Conservation (phyloP, 2,888 invertebrate species). For the Clunio marinus region DNA sequence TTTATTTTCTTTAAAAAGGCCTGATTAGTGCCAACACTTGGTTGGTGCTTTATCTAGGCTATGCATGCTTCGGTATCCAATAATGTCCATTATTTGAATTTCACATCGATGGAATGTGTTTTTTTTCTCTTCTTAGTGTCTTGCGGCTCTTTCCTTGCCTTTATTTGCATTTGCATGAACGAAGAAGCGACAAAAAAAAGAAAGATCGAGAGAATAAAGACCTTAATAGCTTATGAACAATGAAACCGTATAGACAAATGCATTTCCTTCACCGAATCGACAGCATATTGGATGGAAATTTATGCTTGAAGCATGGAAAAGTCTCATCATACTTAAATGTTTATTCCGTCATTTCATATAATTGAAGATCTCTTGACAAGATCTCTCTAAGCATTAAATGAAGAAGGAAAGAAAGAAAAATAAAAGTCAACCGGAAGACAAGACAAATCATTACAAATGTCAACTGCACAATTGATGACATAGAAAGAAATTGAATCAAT, state of each 20-base stretch:
- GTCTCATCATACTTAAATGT: no score
- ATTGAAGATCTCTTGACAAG: no score
- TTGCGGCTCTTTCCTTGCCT: background rate
- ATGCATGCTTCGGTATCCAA: conserved; percentile 3
- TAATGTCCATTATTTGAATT: conserved; percentile 28
- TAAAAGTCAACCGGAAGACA: background rate
- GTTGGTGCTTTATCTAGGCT: background rate
- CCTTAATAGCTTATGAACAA: background rate
- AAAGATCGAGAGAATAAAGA: background rate
- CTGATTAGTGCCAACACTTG: conserved; percentile 6
- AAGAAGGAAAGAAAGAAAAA: no score
- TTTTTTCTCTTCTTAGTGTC: background rate
- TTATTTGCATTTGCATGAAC: conserved; percentile 28
- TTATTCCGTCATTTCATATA: background rate
- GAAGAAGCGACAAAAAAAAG: background rate
- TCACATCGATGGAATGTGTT: conserved; percentile 28
- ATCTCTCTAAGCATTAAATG: no score
- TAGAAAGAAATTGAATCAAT: background rate
- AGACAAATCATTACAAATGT: background rate
- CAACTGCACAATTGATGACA: conserved; percentile 3
- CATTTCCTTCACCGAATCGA: conserved; percentile 8
- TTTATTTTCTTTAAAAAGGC: background rate
- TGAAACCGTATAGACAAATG: background rate
- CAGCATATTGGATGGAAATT: background rate
- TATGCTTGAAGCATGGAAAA: background rate